These are phyloP conservation scores for Agrypnia vestita DNA, from an alignment of 1,140 invertebrate genomes.

Conservation along the genomic window DNA sequence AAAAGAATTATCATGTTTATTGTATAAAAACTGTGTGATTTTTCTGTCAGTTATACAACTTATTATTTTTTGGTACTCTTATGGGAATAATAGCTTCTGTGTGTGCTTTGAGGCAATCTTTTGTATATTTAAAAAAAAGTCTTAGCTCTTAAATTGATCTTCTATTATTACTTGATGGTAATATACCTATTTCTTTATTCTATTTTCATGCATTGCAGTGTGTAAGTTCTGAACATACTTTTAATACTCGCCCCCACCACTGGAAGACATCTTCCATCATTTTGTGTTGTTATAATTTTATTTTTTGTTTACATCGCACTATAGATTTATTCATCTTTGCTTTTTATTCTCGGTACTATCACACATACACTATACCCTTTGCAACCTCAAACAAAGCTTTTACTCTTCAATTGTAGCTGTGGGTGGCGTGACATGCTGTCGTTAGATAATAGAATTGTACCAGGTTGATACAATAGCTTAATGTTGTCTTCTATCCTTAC, in stretches of 20 bases:
- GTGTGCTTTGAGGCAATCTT: too few species aligned
- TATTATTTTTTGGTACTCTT: too few species aligned
- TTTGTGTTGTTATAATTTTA: not conserved
- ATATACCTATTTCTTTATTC: constrained; percentile 19
- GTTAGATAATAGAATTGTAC: not conserved
- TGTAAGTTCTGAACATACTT: constrained; percentile 27
- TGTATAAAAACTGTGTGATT: too few species aligned
- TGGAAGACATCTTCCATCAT: not conserved
- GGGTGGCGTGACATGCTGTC: not conserved
- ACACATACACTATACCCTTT: constrained; percentile 5
- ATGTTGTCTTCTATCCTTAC: too few species aligned
- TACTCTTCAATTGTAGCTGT: not conserved
- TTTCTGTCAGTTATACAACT: too few species aligned
- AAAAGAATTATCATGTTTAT: too few species aligned
- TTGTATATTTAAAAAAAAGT: too few species aligned
- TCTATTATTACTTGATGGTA: too few species aligned
- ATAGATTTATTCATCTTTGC: not conserved
- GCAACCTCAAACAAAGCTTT: constrained; percentile 4
- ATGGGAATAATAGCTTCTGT: too few species aligned
- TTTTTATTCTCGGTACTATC: not conserved
- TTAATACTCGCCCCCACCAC: not conserved
- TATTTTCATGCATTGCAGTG: constrained; percentile 42
- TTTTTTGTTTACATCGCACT: not conserved
- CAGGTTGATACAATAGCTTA: too few species aligned
- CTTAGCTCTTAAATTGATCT: too few species aligned